Conservation (phyloP, 2,888 invertebrate species). For the Graphium colonna region DNA sequence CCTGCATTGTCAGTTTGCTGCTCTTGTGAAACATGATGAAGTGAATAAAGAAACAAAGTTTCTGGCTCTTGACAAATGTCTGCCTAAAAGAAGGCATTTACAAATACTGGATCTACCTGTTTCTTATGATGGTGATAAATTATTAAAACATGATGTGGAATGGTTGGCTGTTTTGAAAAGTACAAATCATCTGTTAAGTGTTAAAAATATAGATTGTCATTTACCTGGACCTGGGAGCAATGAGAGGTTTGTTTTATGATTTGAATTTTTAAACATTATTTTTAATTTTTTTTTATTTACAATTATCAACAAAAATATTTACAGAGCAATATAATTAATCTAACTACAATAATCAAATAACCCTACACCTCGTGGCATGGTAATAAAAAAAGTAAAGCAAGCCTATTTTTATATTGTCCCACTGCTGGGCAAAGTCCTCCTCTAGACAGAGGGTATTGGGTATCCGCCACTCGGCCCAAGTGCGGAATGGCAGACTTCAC, state of each 20-base stretch:
- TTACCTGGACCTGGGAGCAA: slow-evolving; percentile 89
- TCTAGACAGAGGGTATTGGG: too few species aligned
- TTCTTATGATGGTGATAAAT: slow-evolving; percentile 73
- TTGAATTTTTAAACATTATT: too few species aligned
- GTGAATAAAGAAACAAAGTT: slow-evolving; percentile 83
- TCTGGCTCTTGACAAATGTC: slow-evolving; percentile 97
- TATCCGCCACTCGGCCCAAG: too few species aligned
- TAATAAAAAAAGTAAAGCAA: too few species aligned
- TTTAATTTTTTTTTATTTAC: too few species aligned
- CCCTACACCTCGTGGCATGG: too few species aligned
- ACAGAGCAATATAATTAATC: too few species aligned
- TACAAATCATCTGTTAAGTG: slow-evolving; percentile 93
- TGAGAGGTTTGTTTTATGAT: slow-evolving; percentile 83
- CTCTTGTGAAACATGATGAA: slow-evolving; percentile 86
- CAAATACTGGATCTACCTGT: slow-evolving; percentile 87
- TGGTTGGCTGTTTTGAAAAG: slow-evolving; percentile 94
- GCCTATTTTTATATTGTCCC: too few species aligned
- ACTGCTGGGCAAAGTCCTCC: too few species aligned
- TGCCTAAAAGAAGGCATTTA: slow-evolving; percentile 92
- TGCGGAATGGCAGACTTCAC: too few species aligned
- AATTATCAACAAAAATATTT: too few species aligned
- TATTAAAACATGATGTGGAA: slow-evolving; percentile 91
- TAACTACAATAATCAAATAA: too few species aligned
- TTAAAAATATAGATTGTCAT: slow-evolving; percentile 84
- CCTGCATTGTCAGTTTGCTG: slow-evolving; percentile 97